Evolutionary conservation across 2,113 vertebrate genomes (phyloP), one percentile per base, ranked within the genome.

Genomic region (Psephotus haematonotus): DNA sequence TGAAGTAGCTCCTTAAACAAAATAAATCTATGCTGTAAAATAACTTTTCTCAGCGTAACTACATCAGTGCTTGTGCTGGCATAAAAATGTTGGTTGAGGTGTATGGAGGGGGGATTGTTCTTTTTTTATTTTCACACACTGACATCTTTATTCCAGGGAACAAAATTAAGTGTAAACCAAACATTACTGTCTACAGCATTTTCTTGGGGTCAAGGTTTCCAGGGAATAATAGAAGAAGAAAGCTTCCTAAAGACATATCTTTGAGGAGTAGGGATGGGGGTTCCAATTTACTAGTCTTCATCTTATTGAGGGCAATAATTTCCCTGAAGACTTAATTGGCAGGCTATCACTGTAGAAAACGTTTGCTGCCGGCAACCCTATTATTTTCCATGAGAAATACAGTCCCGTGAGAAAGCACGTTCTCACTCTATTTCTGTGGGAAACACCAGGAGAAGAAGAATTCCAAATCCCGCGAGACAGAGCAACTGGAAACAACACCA

Each of bases 391-490:
- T 92, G 97, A 97, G 96, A 98, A 96, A 90, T 59, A 46, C 52
- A 82, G 97, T 97, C 97, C 97, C 96, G 85, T 98, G 98, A 98
- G 98, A 98, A 98, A 98, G 97, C 95, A 96, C 85, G 79, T 97
- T 95, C 93, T 35, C 95, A 78, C 86, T 95, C 86, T 91, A 91
- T 76, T 55, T 90, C 96, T 97, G 97, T 98, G 98, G 98, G 98
- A 98, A 98, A 98, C 92, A 88, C 95, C 92, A 93, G 80, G 67
- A 96, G 94, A 94, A 96, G 85, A 91, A 92, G 89, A 95, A 96
- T 95, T 96, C 97, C 92, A 96, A 97, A 97, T 97, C 97, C 97
- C 97, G 93, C 82, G 92, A 95, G 79, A 94, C 96, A 14, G 1
- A 97, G 95, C 96, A 96, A 97, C 93, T 97, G 96, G 93, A 97